Percentiles rank a stretch among this genome's conserved stretches.
Conservation (phyloP, 2,113 vertebrate genomes). For the Cyphomyrus discorhynchus region DNA sequence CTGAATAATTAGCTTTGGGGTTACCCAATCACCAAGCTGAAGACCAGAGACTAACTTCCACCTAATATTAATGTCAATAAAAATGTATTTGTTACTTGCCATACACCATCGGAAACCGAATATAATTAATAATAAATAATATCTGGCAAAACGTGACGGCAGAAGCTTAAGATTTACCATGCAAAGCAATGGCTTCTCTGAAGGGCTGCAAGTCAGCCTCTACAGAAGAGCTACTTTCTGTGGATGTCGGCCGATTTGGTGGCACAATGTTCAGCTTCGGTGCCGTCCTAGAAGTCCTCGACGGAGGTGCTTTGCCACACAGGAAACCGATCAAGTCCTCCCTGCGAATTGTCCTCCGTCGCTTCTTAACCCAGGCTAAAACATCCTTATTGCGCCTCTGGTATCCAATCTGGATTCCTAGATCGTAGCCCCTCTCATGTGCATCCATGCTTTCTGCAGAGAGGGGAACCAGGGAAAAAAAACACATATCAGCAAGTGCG, state of each 20-base stretch:
- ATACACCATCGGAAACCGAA: background rate
- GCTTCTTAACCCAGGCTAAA: slow-evolving; percentile 97
- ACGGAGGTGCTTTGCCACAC: slow-evolving; percentile 94
- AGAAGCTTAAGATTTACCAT: slow-evolving; percentile 67
- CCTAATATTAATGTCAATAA: background rate
- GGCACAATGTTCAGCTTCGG: slow-evolving; percentile 91
- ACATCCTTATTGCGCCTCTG: slow-evolving; percentile 96
- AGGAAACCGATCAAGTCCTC: slow-evolving; percentile 99
- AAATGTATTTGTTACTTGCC: background rate
- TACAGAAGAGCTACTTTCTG: slow-evolving; percentile 88
- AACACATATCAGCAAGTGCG: background rate
- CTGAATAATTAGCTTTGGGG: background rate
- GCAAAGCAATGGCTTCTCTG: slow-evolving; percentile 97
- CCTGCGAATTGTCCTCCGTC: slow-evolving; percentile 91
- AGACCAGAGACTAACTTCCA: background rate
- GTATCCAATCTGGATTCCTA: slow-evolving; percentile 92
- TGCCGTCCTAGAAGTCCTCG: slow-evolving; percentile 83
- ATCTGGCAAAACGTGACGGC: background rate
- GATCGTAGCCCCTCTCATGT: slow-evolving; percentile 89
- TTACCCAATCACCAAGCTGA: background rate
- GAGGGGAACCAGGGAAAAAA: background rate
- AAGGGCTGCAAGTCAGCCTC: slow-evolving; percentile 98
- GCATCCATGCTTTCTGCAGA: slow-evolving; percentile 84
- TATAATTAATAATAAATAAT: background rate
- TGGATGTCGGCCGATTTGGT: slow-evolving; percentile 78